phyloP scores from a whole-genome alignment of 2,113 vertebrate genomes.

The Colinus virginianus region DNA sequence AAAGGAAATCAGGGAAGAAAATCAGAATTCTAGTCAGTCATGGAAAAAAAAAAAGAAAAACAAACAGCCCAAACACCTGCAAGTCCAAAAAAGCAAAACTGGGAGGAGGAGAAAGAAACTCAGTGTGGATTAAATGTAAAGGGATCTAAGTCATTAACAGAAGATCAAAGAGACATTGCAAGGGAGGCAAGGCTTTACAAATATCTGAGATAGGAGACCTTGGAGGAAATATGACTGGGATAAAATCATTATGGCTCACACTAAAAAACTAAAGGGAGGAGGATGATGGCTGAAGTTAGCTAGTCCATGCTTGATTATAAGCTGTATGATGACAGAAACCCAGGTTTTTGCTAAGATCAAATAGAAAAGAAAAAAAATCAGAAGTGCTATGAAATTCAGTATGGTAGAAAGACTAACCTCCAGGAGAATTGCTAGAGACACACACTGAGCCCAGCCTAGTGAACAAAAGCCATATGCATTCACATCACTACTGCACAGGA shows the following conservation, averaged over 20 bases:
- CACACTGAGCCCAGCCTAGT: not conserved
- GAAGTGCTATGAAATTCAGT: not conserved
- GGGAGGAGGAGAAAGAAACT: conserved; percentile 72
- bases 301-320: conserved; percentile 6
- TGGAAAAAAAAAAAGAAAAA: not conserved
- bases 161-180: conserved; percentile 79
- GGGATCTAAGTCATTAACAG: conserved; percentile 76
- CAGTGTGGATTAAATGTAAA: conserved; percentile 51
- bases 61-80: conserved; percentile 31
- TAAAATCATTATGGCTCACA: conserved; percentile 74
- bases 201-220: conserved; percentile 77
- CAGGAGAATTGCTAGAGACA: not conserved
- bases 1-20: not conserved
- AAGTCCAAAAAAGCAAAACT: not conserved
- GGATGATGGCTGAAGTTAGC: conserved; percentile 40
- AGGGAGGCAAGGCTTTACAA: conserved; percentile 77
- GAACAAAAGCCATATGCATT: rapidly evolving
- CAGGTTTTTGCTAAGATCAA: conserved; percentile 20
- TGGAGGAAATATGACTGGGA: conserved; percentile 76
- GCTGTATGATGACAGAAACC: conserved; percentile 46
- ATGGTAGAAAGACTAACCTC: not conserved
- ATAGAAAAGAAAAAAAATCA: not conserved
- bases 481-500: rapidly evolving
- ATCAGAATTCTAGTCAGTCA: not conserved
- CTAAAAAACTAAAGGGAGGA: conserved; percentile 78